Evolutionary conservation across 2,888 invertebrate genomes (phyloP), one percentile per base, ranked within the genome.

Genomic region (Lepidochrysops patricia): DNA sequence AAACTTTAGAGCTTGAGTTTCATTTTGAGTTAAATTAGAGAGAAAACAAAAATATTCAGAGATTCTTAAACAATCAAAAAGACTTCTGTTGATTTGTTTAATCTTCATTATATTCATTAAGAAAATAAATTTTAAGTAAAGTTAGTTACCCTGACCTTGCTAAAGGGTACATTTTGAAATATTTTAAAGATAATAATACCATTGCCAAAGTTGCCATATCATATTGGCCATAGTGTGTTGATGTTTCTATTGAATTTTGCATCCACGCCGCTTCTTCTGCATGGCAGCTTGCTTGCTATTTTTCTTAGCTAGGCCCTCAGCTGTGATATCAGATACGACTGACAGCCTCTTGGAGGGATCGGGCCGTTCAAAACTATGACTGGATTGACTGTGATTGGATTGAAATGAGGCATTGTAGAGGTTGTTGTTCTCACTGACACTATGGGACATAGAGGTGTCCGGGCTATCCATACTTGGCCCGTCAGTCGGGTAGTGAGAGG

Each of bases 261-360:
- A 89, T 60, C 89, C 89, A 64, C 79, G 84, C 65, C 82, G 73
- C 67, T 89, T 89, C 68, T 88, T 87, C 35, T 79, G 79, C 68
- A 80, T 69, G 56, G 82, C 80, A 32, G 78, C 81, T 69, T 85
- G 82, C 68, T 87, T 88, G 57, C 67, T 83, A 64, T 86, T 86
- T 63, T 84, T 88, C 68, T 87, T 89, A 13, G 81, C 84, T 2
- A 87, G 68, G 6, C 81, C 84, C 66, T 89, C 89, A 23, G 84
- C 81, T 19, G 87, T 88, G 57, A 88, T 88, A 62, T 89, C 89
- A 4, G 89, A 89, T 69, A 87, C 84, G 1, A 89, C 88, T 1
- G 89, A 89, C 35, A 86, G 72, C 57, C 89, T 75, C 61, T 89
- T 89, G 1, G 79, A 77, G 12, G 75, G 70, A 61, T 85, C 86